Conservation (phyloP, 2,113 vertebrate genomes). For the Muntiacus muntjak region DNA sequence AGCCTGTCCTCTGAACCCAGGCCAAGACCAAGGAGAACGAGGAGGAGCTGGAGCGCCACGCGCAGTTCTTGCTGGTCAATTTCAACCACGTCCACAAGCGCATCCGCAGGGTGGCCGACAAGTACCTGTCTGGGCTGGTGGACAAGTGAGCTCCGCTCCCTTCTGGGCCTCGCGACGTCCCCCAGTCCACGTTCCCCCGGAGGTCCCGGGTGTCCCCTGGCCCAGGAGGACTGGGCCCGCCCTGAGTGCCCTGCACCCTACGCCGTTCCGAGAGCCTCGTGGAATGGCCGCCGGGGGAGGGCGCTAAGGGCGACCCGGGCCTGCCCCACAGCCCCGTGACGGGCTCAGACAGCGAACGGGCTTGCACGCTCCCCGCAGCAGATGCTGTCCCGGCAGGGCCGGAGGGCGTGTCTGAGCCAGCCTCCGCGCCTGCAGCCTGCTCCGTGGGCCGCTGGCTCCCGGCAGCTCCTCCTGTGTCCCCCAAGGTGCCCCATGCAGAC, state of each 20-base stretch:
- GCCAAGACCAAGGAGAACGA: conserved; percentile 97
- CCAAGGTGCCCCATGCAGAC: fast-evolving
- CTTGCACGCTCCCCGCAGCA: fast-evolving
- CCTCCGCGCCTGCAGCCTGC: neutral
- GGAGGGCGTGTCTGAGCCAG: neutral
- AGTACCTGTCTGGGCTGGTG: conserved; percentile 95
- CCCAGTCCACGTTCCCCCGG: fast-evolving
- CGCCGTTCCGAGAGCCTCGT: neutral
- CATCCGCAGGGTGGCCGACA: conserved; percentile 96
- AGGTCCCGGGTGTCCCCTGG: neutral
- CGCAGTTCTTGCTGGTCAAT: conserved; percentile 94
- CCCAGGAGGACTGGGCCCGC: fast-evolving
- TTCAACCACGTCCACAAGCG: conserved; percentile 98
- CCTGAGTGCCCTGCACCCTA: neutral
- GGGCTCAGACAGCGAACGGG: neutral
- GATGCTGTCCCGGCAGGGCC: neutral
- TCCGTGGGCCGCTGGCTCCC: fast-evolving
- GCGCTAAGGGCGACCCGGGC: fast-evolving
- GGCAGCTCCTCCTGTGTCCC: neutral
- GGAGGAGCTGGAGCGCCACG: conserved; percentile 94
- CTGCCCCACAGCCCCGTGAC: neutral
- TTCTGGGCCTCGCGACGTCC: fast-evolving
- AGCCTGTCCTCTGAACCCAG: conserved; percentile 74
- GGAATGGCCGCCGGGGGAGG: neutral
- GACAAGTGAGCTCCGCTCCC: conserved; percentile 87